Percentiles rank a stretch among this genome's conserved stretches.
phyloP scores from a whole-genome alignment of 2,113 vertebrate species.

The Epinephelus lanceolatus region DNA sequence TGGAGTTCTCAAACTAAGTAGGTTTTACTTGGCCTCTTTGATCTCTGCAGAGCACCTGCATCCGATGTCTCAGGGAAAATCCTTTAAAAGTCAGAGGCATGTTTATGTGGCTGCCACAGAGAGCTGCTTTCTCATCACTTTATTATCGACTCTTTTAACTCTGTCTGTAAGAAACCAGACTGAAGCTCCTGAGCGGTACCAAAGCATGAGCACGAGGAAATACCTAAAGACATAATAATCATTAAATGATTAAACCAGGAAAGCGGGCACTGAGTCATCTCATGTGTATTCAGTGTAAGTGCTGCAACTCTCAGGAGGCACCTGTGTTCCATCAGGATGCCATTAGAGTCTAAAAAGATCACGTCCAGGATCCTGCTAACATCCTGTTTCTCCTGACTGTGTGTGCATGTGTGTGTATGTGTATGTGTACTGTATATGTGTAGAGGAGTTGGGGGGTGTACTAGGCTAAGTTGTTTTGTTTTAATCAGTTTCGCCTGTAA shows the following conservation, averaged over 20 bases:
- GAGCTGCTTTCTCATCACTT: constrained; percentile 76
- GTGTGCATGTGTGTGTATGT: constrained; percentile 44
- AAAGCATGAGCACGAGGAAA: constrained; percentile 69
- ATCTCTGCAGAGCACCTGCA: constrained; percentile 82
- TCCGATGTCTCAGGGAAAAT: constrained; percentile 80
- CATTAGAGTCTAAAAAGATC: constrained; percentile 77
- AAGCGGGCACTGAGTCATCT: constrained; percentile 75
- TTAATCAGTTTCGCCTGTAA: constrained; percentile 83
- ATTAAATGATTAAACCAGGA: constrained; percentile 78
- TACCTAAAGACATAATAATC: constrained; percentile 78
- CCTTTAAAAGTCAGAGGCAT: constrained; percentile 79
- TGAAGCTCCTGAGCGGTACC: constrained; percentile 45
- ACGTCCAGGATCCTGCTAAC: constrained; percentile 67
- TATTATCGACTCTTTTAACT: constrained; percentile 76
- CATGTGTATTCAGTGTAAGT: constrained; percentile 58
- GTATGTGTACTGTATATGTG: constrained; percentile 53
- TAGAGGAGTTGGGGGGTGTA: constrained; percentile 22
- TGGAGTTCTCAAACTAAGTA: constrained; percentile 66
- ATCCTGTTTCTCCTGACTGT: constrained; percentile 72
- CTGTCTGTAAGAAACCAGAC: constrained; percentile 44
- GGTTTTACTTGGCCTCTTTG: constrained; percentile 76
- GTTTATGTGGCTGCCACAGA: constrained; percentile 77
- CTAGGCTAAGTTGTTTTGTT: constrained; percentile 75
- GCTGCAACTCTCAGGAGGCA: constrained; percentile 74
- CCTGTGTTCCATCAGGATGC: constrained; percentile 79